Conservation (phyloP, 2,113 vertebrate species). For the Halcyon malimbica region DNA sequence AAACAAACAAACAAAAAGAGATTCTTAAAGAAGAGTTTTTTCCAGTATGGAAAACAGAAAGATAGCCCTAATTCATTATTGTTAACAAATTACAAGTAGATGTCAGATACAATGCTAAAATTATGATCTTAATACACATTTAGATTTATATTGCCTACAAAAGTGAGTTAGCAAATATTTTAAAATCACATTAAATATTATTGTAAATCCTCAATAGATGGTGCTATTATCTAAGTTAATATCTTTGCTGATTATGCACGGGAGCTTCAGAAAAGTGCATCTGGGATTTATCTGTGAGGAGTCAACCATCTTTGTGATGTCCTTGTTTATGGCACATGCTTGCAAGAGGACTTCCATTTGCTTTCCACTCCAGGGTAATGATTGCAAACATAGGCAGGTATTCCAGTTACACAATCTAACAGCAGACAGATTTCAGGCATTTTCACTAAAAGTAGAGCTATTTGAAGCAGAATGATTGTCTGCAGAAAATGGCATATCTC, state of each 20-base stretch:
- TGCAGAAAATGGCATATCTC: not conserved
- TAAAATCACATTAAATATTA: not conserved
- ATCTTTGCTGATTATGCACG: slow-evolving; percentile 43
- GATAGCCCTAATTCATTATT: not conserved
- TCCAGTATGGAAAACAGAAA: not conserved
- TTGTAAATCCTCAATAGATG: slow-evolving; percentile 66
- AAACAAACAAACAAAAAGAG: not conserved
- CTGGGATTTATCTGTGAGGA: not conserved
- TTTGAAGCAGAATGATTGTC: not conserved
- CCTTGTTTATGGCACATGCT: not conserved
- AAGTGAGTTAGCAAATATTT: not conserved
- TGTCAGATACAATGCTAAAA: not conserved
- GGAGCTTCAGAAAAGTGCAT: not conserved
- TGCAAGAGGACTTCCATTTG: not conserved
- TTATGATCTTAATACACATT: not conserved
- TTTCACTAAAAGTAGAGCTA: not conserved
- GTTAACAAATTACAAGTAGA: not conserved
- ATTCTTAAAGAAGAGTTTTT: not conserved
- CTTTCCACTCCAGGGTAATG: not conserved
- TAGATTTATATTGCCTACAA: not conserved
- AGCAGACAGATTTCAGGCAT: not conserved
- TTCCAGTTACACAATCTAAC: not conserved
- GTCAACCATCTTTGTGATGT: not conserved
- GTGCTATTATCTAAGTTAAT: slow-evolving; percentile 68
- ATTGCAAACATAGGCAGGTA: not conserved